Percentiles rank a stretch among this genome's conserved stretches.
Conservation (phyloP, 2,888 invertebrate species). For the Scaptomyza cyrtandrae region DNA sequence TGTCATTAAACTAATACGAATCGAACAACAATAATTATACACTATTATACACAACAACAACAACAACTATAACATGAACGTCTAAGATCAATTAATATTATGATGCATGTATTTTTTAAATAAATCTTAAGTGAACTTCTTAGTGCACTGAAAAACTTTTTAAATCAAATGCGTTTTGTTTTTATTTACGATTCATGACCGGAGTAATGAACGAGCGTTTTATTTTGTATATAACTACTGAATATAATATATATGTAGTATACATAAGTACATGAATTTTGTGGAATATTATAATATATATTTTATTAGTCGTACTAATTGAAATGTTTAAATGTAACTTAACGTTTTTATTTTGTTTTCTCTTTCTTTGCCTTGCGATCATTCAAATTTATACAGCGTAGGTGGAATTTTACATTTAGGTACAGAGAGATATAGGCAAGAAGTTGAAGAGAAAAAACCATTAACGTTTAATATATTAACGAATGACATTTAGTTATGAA, state of each 20-base stretch:
- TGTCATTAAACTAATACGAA: conserved; percentile 26
- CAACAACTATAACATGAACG: conserved; percentile 11
- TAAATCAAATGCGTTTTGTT: background rate
- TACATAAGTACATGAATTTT: conserved; percentile 24
- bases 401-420: conserved; percentile 16
- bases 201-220: conserved; percentile 18
- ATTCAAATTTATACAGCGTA: conserved; percentile 35
- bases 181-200: conserved; percentile 23
- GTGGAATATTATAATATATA: conserved; percentile 23
- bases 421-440: conserved; percentile 7
- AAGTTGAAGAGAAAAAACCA: background rate
- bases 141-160: conserved; percentile 34
- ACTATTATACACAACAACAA: conserved; percentile 18
- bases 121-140: conserved; percentile 56
- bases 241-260: conserved; percentile 8
- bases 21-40: conserved; percentile 46
- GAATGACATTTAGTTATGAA: conserved; percentile 1
- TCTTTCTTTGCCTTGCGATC: conserved; percentile 14
- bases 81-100: conserved; percentile 54
- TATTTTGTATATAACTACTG: conserved; percentile 9
- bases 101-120: conserved; percentile 69
- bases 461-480: conserved; percentile 15
- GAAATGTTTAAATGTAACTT: conserved; percentile 19
- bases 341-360: background rate
- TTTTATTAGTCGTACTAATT: conserved; percentile 22